Percentiles rank a stretch among this genome's conserved stretches.
These are phyloP conservation scores for Coracias cyanogaster DNA, from an alignment of 2,797 vertebrate species.

Conservation along the genomic window DNA sequence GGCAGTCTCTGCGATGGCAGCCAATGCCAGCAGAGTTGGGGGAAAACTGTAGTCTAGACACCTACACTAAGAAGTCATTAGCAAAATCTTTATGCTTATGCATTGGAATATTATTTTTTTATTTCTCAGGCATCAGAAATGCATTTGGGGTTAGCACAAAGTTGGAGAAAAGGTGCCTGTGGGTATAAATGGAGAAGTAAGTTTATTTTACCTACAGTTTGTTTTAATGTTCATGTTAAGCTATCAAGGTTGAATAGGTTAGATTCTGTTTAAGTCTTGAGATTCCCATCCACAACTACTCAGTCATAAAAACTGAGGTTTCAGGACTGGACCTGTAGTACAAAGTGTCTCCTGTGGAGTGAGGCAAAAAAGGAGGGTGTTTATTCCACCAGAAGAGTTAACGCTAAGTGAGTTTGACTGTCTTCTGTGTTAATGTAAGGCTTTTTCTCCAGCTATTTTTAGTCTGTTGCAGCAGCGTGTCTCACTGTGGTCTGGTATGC, in stretches of 20 bases:
- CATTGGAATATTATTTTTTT: neutral
- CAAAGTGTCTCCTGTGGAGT: neutral
- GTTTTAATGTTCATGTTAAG: neutral
- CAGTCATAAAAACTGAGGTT: neutral
- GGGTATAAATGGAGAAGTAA: neutral
- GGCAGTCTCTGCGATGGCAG: neutral
- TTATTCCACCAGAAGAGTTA: neutral
- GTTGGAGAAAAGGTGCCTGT: neutral
- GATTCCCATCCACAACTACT: neutral
- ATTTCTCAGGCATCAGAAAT: neutral
- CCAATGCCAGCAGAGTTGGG: neutral
- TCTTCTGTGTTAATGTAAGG: neutral
- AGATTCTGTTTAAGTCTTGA: neutral
- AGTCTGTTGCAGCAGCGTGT: conserved; percentile 14
- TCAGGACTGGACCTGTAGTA: neutral
- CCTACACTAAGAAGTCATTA: neutral
- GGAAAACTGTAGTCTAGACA: neutral
- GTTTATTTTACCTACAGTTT: conserved; percentile 8
- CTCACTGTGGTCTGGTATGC: conserved; percentile 43
- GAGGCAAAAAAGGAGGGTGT: neutral
- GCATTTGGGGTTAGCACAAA: neutral
- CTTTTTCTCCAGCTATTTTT: conserved; percentile 54
- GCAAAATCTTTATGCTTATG: neutral
- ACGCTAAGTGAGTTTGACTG: neutral
- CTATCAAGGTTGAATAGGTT: neutral